Percentiles rank a stretch among this genome's conserved stretches.
Evolutionary conservation across 2,888 invertebrate genomes (phyloP).

Genomic region (Netelia fuscicornis): DNA sequence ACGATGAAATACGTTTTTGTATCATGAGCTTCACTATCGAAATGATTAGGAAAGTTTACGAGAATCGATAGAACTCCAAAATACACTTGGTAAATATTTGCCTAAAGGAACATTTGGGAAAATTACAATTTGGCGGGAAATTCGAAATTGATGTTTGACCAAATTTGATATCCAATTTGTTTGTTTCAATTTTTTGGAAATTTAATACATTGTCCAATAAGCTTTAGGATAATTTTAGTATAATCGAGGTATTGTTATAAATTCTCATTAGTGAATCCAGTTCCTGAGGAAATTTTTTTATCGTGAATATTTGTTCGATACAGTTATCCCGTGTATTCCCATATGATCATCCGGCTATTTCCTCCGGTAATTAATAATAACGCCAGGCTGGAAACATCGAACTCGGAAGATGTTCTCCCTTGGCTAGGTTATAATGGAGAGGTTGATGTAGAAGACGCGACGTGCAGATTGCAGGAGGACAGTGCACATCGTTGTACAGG

Average conservation of each 20-base stretch:
- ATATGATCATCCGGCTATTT: not conserved
- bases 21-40: not conserved
- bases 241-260: not conserved
- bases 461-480: not conserved
- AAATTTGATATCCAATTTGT: too few relatives aligned
- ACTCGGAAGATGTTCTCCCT: conserved; percentile 29
- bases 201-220: not conserved
- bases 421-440: conserved; percentile 32
- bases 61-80: not conserved
- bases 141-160: too few relatives aligned
- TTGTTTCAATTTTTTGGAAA: too few relatives aligned
- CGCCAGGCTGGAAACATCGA: conserved; percentile 51
- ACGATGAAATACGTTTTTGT: not conserved
- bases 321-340: not conserved
- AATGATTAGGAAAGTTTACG: not conserved
- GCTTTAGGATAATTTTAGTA: conserved; percentile 3
- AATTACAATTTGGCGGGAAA: too few relatives aligned
- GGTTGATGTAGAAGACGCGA: not conserved
- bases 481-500: not conserved
- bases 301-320: not conserved
- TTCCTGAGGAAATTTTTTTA: not conserved
- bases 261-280: not conserved
- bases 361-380: conserved; percentile 78
- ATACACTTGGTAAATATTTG: too few relatives aligned
- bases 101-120: too few relatives aligned